Evolutionary conservation across 1,140 invertebrate species (phyloP), one percentile per base, ranked within the genome.

Genomic region (Atta cephalotes): DNA sequence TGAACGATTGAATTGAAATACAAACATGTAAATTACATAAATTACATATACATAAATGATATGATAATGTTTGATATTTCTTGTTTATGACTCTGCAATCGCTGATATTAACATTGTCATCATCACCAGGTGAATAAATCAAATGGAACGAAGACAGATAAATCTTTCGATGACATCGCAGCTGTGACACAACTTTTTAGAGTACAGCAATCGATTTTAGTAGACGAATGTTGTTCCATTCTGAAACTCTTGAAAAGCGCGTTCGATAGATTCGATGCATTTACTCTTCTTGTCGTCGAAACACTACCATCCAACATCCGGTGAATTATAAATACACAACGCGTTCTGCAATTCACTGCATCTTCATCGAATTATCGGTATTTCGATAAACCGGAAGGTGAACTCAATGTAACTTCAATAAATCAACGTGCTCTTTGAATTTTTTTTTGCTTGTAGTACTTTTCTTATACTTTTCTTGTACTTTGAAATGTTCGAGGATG

Each of bases 301-400:
- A 66, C 77, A 79, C 77, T 62, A 18, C 14, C 35, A 58, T 58
- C 31, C 49, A 65, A 53, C 78, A 71, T 71, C 66, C 79, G 10
- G 21, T 81, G 51, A 81, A 65, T 78, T 78, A 78, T 78, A 78
- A 78, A 81, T 81, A 66, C 79, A 81, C 79, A 81, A 71, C 51
- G 76, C 25, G 21, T 71, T 68, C 60, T 49, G 76, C 21, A 63
- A 65, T 78, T n/a, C 49, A 51, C 45, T 81, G 21, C 31, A 16
- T 81, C 53, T 81, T 58, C 39, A 72, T 70, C 63, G 45, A 81
- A 71, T 81, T 81, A 81, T 81, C 79, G 65, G 66, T 35, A 45
- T 45, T 21, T 58, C 79, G 12, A 81, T 81, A 71, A 71, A 81
- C 51, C 31, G 66, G 16, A 68, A 80, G n/a, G 45, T 14, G 18